Evolutionary conservation across 1,140 invertebrate species (phyloP).

Genomic region (Penaeus japonicus): DNA sequence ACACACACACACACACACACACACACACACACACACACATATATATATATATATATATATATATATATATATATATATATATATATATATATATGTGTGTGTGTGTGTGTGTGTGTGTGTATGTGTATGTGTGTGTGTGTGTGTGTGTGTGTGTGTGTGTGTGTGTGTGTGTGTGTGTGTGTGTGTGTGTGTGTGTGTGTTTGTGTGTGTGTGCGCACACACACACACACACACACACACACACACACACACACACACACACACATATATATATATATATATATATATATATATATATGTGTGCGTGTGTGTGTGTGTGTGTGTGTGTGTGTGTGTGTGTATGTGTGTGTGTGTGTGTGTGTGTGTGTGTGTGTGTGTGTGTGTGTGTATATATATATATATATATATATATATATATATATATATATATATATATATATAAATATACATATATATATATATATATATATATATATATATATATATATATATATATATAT

Average conservation of each 20-base stretch:
- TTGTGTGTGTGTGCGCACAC: no score
- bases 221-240: neutral
- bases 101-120: neutral
- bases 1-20: neutral
- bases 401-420: conserved; percentile 6
- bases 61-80: conserved; percentile 7
- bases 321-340: no score
- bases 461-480: neutral
- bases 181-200: no score
- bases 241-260: neutral
- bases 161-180: no score
- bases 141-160: no score
- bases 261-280: neutral
- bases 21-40: neutral
- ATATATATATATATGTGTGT: neutral
- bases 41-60: conserved; percentile 7
- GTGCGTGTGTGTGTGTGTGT: no score
- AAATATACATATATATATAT: neutral
- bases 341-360: no score
- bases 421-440: neutral
- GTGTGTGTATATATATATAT: no score
- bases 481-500: neutral
- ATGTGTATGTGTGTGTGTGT: no score
- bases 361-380: no score
- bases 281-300: no score